Base-by-base conservation (phyloP, 2,888 invertebrate species). In the Amphiduros pacificus region DNA sequence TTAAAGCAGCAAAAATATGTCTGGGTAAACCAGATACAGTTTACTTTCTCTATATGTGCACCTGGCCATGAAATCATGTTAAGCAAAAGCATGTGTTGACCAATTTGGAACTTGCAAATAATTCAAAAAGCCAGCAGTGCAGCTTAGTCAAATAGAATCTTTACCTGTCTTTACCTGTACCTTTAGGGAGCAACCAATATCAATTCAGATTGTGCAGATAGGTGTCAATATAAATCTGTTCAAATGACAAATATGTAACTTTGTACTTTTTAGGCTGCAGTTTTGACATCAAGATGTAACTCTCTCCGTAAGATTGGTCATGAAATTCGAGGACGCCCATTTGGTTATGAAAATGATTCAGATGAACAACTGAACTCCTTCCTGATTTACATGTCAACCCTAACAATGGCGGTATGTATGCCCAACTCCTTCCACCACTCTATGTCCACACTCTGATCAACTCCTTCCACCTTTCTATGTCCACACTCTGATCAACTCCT, bases 351-450 rank as follows among this genome's bases (percentile, higher is more conserved):
- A 60, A 73, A 74, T 32, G 71, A 70, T 40, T 74, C 77, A 17
- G 71, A 74, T 48, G 56, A 74, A 40, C 81, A 82, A 44, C 71
- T 83, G 3, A 82, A 83, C 63, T 81, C 81, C 1, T 82, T 82
- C 64, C 71, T 83, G 2, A 68, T 78, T 31, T 83, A 36, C 50
- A 61, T 58, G n/a, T 61, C 66, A 17, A 44, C 57, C 6, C 52
- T 63, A 14, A 53, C 55, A 17, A 11, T 66, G 24, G 60, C 56
- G 56, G 66, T 64, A 50, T 6, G 55, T 27, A n/a, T n/a, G n/a
- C n/a, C n/a, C n/a, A n/a, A n/a, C n/a, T n/a, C n/a, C 28, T 11
- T 52, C 11, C 52, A 14, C 52, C 28, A n/a, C n/a, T n/a, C n/a
- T n/a, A n/a, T n/a, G n/a, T n/a, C n/a, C 24, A n/a, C n/a, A 9